phyloP scores from a whole-genome alignment of 2,797 vertebrate species.

The Enteromius argenteus region DNA sequence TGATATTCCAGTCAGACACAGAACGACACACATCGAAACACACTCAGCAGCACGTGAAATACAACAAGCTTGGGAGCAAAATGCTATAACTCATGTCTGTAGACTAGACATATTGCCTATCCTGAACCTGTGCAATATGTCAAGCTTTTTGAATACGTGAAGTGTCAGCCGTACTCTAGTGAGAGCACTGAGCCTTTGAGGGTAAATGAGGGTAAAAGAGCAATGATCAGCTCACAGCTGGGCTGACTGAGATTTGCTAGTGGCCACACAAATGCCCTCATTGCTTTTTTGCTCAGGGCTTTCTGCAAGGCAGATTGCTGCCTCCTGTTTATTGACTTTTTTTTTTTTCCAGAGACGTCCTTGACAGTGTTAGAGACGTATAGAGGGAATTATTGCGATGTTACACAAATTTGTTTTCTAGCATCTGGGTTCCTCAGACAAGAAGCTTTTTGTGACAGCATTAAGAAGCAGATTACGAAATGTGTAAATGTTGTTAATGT shows the following conservation, averaged over 20 bases:
- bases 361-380: slow-evolving; percentile 49
- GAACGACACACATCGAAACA: slow-evolving; percentile 18
- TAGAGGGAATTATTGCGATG: neutral
- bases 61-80: slow-evolving; percentile 1
- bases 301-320: slow-evolving; percentile 33
- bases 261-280: slow-evolving; percentile 14
- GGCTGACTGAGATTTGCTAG: slow-evolving; percentile 17
- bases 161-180: neutral
- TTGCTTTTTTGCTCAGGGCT: slow-evolving; percentile 1
- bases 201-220: neutral
- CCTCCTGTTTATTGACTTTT: slow-evolving; percentile 32
- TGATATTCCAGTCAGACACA: slow-evolving; percentile 37
- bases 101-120: slow-evolving; percentile 23
- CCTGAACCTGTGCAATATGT: slow-evolving; percentile 7
- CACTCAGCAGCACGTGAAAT: slow-evolving; percentile 7
- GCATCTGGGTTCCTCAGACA: neutral
- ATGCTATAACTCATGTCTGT: neutral
- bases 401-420: neutral
- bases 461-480: neutral
- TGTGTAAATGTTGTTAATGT: neutral
- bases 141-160: neutral
- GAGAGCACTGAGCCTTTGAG: slow-evolving; percentile 18
- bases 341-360: slow-evolving; percentile 18
- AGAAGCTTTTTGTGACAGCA: neutral
- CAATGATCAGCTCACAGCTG: slow-evolving; percentile 29